Percentiles rank a stretch among this genome's conserved stretches.
phyloP scores from a whole-genome alignment of 1,140 invertebrate genomes.

The Diachasmimorpha longicaudata region DNA sequence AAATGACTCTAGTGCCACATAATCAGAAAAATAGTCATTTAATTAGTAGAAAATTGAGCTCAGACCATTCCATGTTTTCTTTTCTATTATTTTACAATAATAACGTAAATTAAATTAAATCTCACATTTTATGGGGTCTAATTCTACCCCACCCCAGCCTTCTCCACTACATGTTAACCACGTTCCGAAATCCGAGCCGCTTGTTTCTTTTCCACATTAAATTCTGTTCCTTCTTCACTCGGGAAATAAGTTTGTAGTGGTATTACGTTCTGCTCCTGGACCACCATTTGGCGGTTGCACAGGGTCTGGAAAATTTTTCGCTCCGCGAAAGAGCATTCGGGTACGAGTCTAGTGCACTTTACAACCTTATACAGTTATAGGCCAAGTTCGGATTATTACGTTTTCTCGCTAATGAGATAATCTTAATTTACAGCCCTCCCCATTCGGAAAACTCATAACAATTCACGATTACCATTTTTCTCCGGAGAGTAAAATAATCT shows the following conservation, averaged over 20 bases:
- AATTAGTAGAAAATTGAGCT: too few relatives aligned
- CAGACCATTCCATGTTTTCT: too few relatives aligned
- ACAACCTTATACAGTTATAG: not conserved
- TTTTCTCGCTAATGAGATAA: conserved; percentile 4
- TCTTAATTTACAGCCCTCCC: not conserved
- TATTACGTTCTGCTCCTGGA: not conserved
- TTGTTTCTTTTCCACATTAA: too few relatives aligned
- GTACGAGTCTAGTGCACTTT: not conserved
- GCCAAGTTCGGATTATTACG: not conserved
- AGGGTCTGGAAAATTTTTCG: not conserved
- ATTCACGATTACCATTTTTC: not conserved
- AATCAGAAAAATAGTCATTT: too few relatives aligned
- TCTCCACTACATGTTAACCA: too few relatives aligned
- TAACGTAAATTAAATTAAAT: too few relatives aligned
- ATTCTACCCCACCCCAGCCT: too few relatives aligned
- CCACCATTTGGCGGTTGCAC: not conserved
- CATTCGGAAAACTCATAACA: not conserved
- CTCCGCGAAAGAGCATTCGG: not conserved
- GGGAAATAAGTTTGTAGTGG: not conserved
- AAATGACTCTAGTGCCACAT: too few relatives aligned
- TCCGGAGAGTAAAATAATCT: not conserved
- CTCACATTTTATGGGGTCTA: too few relatives aligned
- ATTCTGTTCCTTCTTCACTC: not conserved
- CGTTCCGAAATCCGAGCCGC: too few relatives aligned
- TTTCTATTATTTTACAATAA: too few relatives aligned